phyloP scores from a whole-genome alignment of 2,113 vertebrate species.

The Nothoprocta perdicaria region DNA sequence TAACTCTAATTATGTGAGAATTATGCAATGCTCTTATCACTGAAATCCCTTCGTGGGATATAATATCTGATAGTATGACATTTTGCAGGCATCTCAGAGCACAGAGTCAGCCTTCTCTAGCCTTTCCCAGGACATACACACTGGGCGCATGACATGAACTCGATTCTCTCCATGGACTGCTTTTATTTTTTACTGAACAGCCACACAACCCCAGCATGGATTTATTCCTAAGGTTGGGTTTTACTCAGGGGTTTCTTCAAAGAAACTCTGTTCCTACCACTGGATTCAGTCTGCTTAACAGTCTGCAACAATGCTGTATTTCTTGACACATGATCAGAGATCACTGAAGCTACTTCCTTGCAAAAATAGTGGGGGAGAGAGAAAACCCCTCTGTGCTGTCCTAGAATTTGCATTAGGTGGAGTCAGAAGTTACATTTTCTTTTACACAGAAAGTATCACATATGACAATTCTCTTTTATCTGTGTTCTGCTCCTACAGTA shows the following conservation, averaged over 20 bases:
- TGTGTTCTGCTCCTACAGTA: background rate
- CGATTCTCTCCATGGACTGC: background rate
- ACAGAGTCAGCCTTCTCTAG: background rate
- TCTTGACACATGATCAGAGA: slow-evolving; percentile 6
- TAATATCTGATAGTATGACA: background rate
- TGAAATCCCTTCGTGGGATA: background rate
- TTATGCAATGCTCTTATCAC: background rate
- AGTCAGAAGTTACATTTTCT: background rate
- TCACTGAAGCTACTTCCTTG: background rate
- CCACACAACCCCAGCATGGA: background rate
- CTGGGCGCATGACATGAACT: background rate
- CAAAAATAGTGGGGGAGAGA: background rate
- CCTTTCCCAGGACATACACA: background rate
- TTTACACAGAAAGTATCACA: background rate
- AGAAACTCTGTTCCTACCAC: background rate
- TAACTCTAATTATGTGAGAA: background rate
- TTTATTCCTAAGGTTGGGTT: background rate
- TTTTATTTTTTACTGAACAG: background rate
- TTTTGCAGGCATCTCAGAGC: rapidly evolving
- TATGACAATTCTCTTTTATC: background rate
- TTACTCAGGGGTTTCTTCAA: slow-evolving; percentile 44
- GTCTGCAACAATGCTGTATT: background rate
- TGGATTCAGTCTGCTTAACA: background rate
- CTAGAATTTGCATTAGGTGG: background rate
- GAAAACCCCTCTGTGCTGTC: background rate